Conservation (phyloP, 2,888 invertebrate genomes). For the Watsonalla binaria region DNA sequence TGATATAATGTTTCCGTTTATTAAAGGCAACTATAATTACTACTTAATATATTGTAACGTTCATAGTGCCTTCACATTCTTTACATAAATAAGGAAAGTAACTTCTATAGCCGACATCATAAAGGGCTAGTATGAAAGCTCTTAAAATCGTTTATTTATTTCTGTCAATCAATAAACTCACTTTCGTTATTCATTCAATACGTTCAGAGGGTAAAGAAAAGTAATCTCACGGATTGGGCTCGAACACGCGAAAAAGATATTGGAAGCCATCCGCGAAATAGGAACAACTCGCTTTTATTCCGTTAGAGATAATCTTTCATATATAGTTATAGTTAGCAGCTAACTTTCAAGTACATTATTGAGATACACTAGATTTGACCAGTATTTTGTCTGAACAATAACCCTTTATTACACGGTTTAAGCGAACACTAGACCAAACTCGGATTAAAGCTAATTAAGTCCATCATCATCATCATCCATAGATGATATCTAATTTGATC, state of each 20-base stretch:
- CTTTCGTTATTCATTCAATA: slow-evolving; percentile 54
- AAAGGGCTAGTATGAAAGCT: slow-evolving; percentile 12
- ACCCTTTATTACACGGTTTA: no score
- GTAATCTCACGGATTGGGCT: slow-evolving; percentile 55
- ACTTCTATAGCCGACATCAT: neutral
- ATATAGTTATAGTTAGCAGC: slow-evolving; percentile 29
- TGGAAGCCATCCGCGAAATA: slow-evolving; percentile 52
- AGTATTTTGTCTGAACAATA: no score
- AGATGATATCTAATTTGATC: no score
- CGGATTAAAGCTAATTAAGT: no score
- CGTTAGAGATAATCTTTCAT: slow-evolving; percentile 42
- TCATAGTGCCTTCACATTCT: neutral
- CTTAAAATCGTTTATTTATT: slow-evolving; percentile 42
- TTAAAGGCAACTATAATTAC: no score
- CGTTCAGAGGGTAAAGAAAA: slow-evolving; percentile 45
- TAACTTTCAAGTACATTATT: slow-evolving; percentile 22
- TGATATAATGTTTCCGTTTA: no score
- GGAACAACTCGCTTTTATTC: slow-evolving; percentile 46
- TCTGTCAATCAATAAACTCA: slow-evolving; percentile 49
- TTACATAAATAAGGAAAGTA: neutral
- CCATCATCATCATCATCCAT: no score
- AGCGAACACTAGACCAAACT: no score
- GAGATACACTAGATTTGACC: neutral
- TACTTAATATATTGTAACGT: no score
- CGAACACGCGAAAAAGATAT: slow-evolving; percentile 62